Conservation (phyloP, 2,888 invertebrate species). For the Candidula unifasciata region DNA sequence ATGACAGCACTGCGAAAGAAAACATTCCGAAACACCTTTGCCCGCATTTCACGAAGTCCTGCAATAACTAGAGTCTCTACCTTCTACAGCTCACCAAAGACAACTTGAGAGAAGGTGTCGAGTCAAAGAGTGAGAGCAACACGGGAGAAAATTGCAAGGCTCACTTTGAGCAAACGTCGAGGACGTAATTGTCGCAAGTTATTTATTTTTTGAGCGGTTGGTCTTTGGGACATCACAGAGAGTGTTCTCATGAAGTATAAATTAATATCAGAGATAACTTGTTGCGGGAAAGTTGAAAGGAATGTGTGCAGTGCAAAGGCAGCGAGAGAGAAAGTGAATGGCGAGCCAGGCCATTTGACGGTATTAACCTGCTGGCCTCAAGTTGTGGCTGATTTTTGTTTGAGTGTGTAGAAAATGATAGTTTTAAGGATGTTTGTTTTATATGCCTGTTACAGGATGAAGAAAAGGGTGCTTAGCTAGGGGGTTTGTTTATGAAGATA, state of each 20-base stretch:
- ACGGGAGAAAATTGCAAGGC: background rate
- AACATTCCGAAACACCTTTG: too few relatives aligned
- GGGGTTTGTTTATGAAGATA: too few relatives aligned
- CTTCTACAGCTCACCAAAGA: background rate
- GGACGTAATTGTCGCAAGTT: background rate
- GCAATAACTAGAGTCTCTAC: background rate
- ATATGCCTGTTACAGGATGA: too few relatives aligned
- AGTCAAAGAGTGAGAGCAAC: background rate
- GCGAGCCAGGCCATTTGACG: too few relatives aligned
- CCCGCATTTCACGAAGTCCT: too few relatives aligned
- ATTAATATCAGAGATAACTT: background rate
- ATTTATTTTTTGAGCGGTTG: background rate
- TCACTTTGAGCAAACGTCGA: background rate
- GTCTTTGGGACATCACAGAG: background rate
- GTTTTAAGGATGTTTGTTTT: too few relatives aligned
- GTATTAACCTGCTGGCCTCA: too few relatives aligned
- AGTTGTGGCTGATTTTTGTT: too few relatives aligned
- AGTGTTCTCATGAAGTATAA: background rate
- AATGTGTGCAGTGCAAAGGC: background rate
- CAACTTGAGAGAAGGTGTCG: background rate
- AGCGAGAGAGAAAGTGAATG: too few relatives aligned
- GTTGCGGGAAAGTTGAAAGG: background rate
- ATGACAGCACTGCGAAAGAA: too few relatives aligned
- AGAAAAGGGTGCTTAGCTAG: too few relatives aligned
- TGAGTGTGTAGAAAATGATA: too few relatives aligned